Evolutionary conservation across 2,113 vertebrate species (phyloP), one percentile per base, ranked within the genome.

Genomic region (Dunckerocampus dactyliophorus): DNA sequence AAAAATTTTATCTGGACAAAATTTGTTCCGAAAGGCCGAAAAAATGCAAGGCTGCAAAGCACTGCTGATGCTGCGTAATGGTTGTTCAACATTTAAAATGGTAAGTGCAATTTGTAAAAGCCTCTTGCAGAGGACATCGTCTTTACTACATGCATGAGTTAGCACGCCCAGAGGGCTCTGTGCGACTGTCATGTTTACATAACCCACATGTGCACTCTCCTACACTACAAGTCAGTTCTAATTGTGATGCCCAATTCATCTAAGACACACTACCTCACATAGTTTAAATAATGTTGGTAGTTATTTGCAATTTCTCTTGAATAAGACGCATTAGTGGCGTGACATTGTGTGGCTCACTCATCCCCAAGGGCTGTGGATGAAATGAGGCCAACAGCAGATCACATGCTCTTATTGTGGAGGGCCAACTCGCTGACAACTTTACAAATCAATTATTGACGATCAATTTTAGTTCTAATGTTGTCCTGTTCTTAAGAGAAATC

Each of bases 331-430:
- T 22, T 22, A 39, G 0, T 24, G 63, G 72, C 76, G 67, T 72
- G 76, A 78, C 71, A 69, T 75, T 59, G 64, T 16, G 46, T 82
- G 61, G 56, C 52, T 79, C 71, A 42, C 42, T 81, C 64, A 75
- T 77, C 83, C 82, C 79, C 60, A 47, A 82, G 86, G 84, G 74
- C 68, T 71, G 55, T 1, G 53, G 55, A 42, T 70, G 63, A 76
- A 91, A 80, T 69, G 84, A 89, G 89, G 88, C 62, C 87, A n/a
- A n/a, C n/a, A n/a, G n/a, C n/a, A n/a, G 21, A 21, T 34, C 12
- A 14, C 39, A 43, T 51, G 24, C 14, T 14, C 14, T 50, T 24
- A 50, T 24, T 24, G 21, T 50, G 22, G 49, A 16, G 6, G 21
- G 49, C 13, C 49, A 9, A 16, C 22, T 5, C 22, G 14, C 12